Conservation (phyloP, 2,888 invertebrate species). For the Dolichopus griseipennis region DNA sequence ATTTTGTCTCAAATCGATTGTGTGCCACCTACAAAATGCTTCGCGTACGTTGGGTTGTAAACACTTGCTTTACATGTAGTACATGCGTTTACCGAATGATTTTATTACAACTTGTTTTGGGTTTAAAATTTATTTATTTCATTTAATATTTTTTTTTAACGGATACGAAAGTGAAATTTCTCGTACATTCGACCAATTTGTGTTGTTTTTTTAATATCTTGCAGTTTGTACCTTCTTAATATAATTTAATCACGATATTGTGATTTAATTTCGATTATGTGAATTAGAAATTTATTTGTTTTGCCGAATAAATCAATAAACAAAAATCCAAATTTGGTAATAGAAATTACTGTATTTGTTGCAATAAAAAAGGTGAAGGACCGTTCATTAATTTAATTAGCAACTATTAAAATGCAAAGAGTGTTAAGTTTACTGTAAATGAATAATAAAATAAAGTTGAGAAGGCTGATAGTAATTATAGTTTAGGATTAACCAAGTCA, state of each 20-base stretch:
- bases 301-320: not conserved
- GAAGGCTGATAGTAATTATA: too few species aligned
- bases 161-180: not conserved
- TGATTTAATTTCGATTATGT: not conserved
- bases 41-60: not conserved
- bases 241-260: not conserved
- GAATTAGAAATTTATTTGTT: not conserved
- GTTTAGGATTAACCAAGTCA: too few species aligned
- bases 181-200: not conserved
- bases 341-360: not conserved
- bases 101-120: not conserved
- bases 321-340: not conserved
- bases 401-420: too few species aligned
- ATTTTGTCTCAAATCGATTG: too few species aligned
- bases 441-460: too few species aligned
- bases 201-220: not conserved
- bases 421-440: too few species aligned
- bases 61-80: not conserved
- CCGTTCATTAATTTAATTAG: too few species aligned
- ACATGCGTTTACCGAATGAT: not conserved
- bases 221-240: too few species aligned
- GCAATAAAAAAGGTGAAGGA: too few species aligned
- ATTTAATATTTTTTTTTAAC: not conserved
- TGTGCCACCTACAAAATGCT: too few species aligned
- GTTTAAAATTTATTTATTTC: too few species aligned